Base-by-base conservation (phyloP, 2,797 vertebrate species). In the Macroramphosus scolopax region DNA sequence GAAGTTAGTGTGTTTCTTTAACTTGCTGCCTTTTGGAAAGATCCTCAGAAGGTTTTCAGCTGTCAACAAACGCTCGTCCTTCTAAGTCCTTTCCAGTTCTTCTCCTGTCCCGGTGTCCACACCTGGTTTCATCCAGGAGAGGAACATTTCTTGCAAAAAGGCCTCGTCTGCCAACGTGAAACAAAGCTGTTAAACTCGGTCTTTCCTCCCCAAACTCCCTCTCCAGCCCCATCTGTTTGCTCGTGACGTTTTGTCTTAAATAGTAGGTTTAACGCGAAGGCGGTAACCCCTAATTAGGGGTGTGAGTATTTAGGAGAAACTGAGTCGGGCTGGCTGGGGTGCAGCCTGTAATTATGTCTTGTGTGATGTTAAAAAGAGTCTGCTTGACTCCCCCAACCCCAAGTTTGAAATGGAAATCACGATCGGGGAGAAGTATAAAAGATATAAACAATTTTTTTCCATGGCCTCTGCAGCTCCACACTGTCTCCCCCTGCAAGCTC, bases 201-300 rank as follows among this genome's bases (percentile, higher is more conserved):
- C 49, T 75, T 68, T 69, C 55, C 73, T 72, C 59, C 63, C 22
- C 28, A 25, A 63, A 41, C 63, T 57, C 52, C 54, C 31, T 53
- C 55, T 68, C 35, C 43, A 14, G 2, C 50, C 49, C 38, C 15
- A 24, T 50, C 62, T 65, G 52, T 77, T 71, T 65, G 61, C 47
- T 68, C 65, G 64, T 70, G 78, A 81, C 58, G 42, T 83, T 72
- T 67, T 72, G 42, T 65, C 61, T 63, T 44, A 83, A 87, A 82
- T 84, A 71, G 63, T 57, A 83, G 77, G 64, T 80, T 78, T 46
- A 71, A 77, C 43, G 67, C 50, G 60, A 65, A 61, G 49, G 75
- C 81, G 76, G 81, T 85, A 87, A 85, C 73, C 87, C 83, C 73
- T 84, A 81, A 87, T 88, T 88, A 83, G 65, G 82, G 68, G 79